phyloP scores from a whole-genome alignment of 2,888 invertebrate species.

The Keiferia lycopersicella region DNA sequence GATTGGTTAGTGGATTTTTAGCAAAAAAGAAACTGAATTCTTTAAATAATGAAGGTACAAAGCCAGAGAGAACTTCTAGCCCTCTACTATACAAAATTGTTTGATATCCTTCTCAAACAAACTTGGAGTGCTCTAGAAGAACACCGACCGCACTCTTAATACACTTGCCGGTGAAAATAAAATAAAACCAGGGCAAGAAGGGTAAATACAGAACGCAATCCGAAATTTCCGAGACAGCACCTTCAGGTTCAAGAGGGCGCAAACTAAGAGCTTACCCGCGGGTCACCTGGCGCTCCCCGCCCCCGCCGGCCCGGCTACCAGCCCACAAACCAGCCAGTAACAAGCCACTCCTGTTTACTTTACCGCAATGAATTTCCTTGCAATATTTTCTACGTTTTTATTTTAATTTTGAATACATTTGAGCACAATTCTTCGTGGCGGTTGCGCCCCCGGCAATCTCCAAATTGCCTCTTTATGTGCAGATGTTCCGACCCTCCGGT shows the following conservation, averaged over 20 bases:
- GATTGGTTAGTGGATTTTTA: not conserved
- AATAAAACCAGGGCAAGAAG: constrained; percentile 25
- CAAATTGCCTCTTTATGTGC: constrained; percentile 82
- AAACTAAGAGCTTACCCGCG: constrained; percentile 14
- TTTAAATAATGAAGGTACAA: too few species aligned
- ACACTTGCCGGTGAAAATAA: not conserved
- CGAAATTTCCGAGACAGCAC: constrained; percentile 19
- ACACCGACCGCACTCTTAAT: constrained; percentile 33
- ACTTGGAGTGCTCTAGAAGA: constrained; percentile 36
- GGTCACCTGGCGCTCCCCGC: constrained; percentile 11
- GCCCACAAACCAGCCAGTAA: constrained; percentile 35
- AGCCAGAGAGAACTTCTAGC: not conserved
- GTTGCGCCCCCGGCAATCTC: constrained; percentile 79
- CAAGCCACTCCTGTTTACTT: constrained; percentile 77
- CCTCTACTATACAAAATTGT: not conserved
- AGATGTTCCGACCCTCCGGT: constrained; percentile 79
- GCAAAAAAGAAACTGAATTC: too few species aligned
- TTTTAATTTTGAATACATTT: constrained; percentile 79
- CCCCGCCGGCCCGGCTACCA: not conserved
- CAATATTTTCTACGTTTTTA: constrained; percentile 74
- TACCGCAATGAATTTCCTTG: constrained; percentile 76
- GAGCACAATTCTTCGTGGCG: constrained; percentile 76
- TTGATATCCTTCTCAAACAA: not conserved
- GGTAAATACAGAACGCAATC: constrained; percentile 10
- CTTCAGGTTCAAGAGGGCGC: constrained; percentile 23